A percentile compares a stretch with the other conserved stretches of the same genome.
These are phyloP conservation scores for Solea solea DNA, from an alignment of 2,113 vertebrate species.

Conservation along the genomic window DNA sequence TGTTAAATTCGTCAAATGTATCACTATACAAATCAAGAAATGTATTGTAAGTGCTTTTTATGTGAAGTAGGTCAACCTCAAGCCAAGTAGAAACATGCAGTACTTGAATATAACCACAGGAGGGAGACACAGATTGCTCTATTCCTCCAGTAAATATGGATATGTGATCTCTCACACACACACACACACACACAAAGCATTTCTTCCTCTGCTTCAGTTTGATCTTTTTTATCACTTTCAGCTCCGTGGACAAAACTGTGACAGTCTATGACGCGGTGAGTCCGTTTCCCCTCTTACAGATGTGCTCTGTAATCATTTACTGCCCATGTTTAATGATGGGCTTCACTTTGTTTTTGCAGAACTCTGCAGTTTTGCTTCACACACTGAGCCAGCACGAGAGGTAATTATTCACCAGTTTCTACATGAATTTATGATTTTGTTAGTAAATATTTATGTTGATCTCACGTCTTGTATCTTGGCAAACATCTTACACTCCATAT, in stretches of 20 bases:
- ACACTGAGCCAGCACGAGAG: constrained; percentile 90
- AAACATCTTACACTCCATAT: too few relatives aligned
- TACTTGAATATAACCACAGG: constrained; percentile 23
- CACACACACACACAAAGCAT: neutral
- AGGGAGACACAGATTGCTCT: constrained; percentile 49
- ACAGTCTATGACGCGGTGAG: constrained; percentile 91
- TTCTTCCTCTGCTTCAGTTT: neutral
- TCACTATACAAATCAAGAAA: constrained; percentile 11
- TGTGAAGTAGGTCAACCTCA: neutral
- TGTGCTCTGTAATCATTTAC: neutral
- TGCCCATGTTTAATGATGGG: neutral
- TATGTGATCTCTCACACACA: neutral
- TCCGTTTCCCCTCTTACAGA: constrained; percentile 48
- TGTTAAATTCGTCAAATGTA: constrained; percentile 15
- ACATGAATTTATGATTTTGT: neutral
- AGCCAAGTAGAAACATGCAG: constrained; percentile 16
- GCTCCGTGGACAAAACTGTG: constrained; percentile 95
- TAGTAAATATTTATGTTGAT: neutral
- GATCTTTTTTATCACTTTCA: constrained; percentile 64
- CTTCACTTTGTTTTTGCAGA: constrained; percentile 75
- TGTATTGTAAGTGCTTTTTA: constrained; percentile 16
- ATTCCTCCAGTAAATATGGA: neutral
- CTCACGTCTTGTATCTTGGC: too few relatives aligned
- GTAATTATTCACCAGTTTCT: constrained; percentile 68
- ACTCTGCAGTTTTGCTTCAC: constrained; percentile 84